These are phyloP conservation scores for Nysson spinosus DNA, from an alignment of 2,888 invertebrate genomes.

Conservation along the genomic window DNA sequence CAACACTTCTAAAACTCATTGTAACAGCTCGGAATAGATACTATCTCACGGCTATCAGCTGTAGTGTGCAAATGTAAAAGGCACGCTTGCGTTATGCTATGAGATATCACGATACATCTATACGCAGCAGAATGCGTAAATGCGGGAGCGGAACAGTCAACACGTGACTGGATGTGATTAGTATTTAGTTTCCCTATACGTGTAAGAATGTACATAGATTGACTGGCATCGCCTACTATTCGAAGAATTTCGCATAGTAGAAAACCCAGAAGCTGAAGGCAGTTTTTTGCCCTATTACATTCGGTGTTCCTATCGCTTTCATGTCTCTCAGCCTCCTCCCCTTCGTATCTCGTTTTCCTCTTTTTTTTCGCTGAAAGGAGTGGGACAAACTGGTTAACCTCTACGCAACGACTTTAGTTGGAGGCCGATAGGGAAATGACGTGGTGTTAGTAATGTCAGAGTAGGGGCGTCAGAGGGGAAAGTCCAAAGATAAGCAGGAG, in stretches of 20 bases:
- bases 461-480: constrained; percentile 66
- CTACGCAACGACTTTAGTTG: constrained; percentile 58
- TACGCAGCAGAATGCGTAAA: too few relatives aligned
- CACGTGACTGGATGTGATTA: too few relatives aligned
- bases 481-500: constrained; percentile 76
- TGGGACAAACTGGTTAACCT: constrained; percentile 77
- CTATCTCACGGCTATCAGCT: too few relatives aligned
- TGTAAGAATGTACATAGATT: constrained; percentile 8
- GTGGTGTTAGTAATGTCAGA: constrained; percentile 43
- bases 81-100: too few relatives aligned
- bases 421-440: constrained; percentile 57
- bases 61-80: too few relatives aligned
- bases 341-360: constrained; percentile 24
- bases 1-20: too few relatives aligned
- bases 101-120: too few relatives aligned
- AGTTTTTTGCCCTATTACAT: constrained; percentile 30
- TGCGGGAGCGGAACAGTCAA: too few relatives aligned
- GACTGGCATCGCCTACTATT: constrained; percentile 9
- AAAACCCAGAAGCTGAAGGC: constrained; percentile 18
- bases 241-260: constrained; percentile 1
- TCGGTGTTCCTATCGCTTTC: constrained; percentile 42
- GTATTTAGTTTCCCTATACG: background rate
- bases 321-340: constrained; percentile 38
- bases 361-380: constrained; percentile 67
- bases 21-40: too few relatives aligned